Evolutionary conservation across 2,113 vertebrate species (phyloP).

Genomic region (Solea senegalensis): DNA sequence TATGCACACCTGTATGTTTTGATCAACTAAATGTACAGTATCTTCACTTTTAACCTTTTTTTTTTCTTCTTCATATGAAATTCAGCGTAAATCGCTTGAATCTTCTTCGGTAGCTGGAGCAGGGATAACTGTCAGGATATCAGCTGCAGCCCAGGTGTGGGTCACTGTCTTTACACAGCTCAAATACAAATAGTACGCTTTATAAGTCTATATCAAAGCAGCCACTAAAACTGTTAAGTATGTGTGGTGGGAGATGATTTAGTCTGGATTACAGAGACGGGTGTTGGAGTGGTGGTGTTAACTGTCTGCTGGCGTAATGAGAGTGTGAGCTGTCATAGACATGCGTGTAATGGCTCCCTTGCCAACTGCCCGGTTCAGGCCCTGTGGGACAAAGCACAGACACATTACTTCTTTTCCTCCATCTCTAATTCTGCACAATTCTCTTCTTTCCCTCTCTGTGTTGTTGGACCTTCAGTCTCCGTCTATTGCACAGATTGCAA

Average conservation of each 20-base stretch:
- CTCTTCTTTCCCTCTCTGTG: slow-evolving; percentile 10
- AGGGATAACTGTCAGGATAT: not conserved
- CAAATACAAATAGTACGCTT: slow-evolving; percentile 20
- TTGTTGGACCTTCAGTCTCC: slow-evolving; percentile 38
- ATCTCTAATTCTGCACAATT: slow-evolving; percentile 39
- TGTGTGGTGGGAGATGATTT: slow-evolving; percentile 39
- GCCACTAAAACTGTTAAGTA: slow-evolving; percentile 43
- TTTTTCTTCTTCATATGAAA: not conserved
- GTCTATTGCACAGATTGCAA: slow-evolving; percentile 35
- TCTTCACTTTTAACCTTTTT: not conserved
- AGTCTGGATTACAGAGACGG: slow-evolving; percentile 56
- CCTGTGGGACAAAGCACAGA: slow-evolving; percentile 73
- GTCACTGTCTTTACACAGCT: slow-evolving; percentile 25
- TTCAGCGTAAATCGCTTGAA: too few relatives aligned
- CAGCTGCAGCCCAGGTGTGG: slow-evolving; percentile 2
- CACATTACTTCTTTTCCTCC: slow-evolving; percentile 61
- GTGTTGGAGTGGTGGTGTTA: slow-evolving; percentile 62
- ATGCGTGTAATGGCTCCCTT: slow-evolving; percentile 80
- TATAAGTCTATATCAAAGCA: slow-evolving; percentile 36
- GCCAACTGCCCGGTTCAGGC: slow-evolving; percentile 77
- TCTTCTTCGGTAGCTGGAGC: too few relatives aligned
- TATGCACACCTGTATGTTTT: not conserved
- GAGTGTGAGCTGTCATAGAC: slow-evolving; percentile 81
- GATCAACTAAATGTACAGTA: not conserved
- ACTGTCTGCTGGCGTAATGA: slow-evolving; percentile 79